Evolutionary conservation across 92 coral and sea anemone species (phyloP).

Genomic region (Zoanthus sansibaricus): DNA sequence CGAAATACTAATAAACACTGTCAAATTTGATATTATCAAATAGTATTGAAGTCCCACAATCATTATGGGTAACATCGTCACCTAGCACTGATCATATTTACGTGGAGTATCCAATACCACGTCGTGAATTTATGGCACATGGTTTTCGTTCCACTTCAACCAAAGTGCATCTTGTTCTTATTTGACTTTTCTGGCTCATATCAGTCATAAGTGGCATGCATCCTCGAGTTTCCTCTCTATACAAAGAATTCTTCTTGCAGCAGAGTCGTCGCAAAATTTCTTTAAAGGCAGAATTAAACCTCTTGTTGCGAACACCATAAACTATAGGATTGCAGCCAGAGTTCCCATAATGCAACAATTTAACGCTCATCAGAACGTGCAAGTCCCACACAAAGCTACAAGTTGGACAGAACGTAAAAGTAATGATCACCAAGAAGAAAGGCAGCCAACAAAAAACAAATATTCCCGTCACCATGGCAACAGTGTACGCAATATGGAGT

Average conservation of each 20-base stretch:
- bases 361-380: conserved; percentile 75
- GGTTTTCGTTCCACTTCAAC: background rate
- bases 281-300: conserved; percentile 77
- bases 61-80: no score
- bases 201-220: conserved; percentile 5
- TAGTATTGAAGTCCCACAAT: no score
- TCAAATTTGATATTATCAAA: no score
- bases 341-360: conserved; percentile 84
- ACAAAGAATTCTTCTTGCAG: conserved; percentile 46
- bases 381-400: conserved; percentile 72
- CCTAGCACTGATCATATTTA: no score
- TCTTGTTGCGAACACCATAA: conserved; percentile 77
- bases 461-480: conserved; percentile 83
- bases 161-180: background rate
- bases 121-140: background rate
- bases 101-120: background rate
- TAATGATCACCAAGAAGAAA: conserved; percentile 67
- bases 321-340: conserved; percentile 85
- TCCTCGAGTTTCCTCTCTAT: background rate
- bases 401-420: conserved; percentile 64
- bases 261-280: conserved; percentile 65
- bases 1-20: no score
- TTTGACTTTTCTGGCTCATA: background rate
- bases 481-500: conserved; percentile 85
- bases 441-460: conserved; percentile 89